Percentiles rank a stretch among this genome's conserved stretches.
phyloP scores from a whole-genome alignment of 2,113 vertebrate genomes.

The Pangasianodon hypophthalmus region DNA sequence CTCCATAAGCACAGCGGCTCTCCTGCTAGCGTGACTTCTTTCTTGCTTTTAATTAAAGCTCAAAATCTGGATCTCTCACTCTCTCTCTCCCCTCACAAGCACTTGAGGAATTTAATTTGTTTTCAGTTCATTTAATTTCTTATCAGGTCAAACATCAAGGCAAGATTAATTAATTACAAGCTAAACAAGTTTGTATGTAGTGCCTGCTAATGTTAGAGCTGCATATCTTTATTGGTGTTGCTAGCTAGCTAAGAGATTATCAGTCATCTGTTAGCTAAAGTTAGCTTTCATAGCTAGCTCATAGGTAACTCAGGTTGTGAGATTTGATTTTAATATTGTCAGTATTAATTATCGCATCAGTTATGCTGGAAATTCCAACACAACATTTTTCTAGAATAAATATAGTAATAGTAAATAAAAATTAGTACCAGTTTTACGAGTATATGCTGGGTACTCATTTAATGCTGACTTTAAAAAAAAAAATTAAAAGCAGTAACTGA shows the following conservation, averaged over 20 bases:
- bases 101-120: background rate
- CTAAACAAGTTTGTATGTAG: background rate
- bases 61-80: constrained; percentile 59
- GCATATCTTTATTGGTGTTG: background rate
- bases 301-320: background rate
- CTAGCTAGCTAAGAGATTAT: background rate
- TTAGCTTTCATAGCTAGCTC: background rate
- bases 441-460: background rate
- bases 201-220: background rate
- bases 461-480: background rate
- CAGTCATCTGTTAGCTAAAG: background rate
- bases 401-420: background rate
- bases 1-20: constrained; percentile 44
- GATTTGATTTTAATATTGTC: background rate
- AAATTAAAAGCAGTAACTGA: background rate
- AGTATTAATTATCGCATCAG: background rate
- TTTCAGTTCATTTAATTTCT: background rate
- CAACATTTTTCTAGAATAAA: background rate
- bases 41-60: constrained; percentile 72
- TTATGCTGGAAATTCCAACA: background rate
- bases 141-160: background rate
- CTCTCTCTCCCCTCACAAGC: background rate
- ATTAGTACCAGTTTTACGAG: background rate
- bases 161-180: background rate
- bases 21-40: constrained; percentile 66